Percentiles rank a stretch among this genome's conserved stretches.
These are phyloP conservation scores for Mycogona germanica DNA, from an alignment of 2,888 invertebrate species.

Conservation along the genomic window DNA sequence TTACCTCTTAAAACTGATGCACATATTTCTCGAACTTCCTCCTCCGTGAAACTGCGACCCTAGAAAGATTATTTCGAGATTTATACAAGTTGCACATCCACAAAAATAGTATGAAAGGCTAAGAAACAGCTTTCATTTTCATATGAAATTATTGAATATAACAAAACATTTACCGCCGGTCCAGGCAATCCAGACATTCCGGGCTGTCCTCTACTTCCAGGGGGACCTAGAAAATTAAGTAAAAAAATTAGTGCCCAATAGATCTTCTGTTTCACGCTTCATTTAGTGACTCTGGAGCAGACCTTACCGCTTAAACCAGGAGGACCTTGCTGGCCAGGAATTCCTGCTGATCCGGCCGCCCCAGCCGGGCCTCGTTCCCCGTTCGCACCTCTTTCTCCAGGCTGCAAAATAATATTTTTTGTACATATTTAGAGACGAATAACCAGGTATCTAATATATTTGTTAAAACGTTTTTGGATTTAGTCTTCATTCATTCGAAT, in stretches of 20 bases:
- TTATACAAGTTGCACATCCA: not conserved
- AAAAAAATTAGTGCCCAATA: too few species aligned
- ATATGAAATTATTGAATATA: not conserved
- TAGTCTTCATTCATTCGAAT: too few species aligned
- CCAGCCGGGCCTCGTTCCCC: constrained; percentile 42
- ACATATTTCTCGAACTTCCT: constrained; percentile 67
- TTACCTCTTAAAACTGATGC: constrained; percentile 63
- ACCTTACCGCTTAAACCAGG: too few species aligned
- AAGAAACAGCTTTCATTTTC: not conserved
- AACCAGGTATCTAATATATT: too few species aligned
- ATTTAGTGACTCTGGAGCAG: too few species aligned
- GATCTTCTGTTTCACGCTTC: too few species aligned
- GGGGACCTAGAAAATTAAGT: constrained; percentile 46
- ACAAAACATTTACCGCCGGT: constrained; percentile 28
- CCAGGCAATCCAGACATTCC: constrained; percentile 36
- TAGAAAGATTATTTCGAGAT: constrained; percentile 32
- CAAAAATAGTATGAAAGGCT: not conserved
- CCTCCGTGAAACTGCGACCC: constrained; percentile 52
- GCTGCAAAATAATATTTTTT: constrained; percentile 31
- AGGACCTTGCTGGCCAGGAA: constrained; percentile 45
- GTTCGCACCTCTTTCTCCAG: constrained; percentile 44
- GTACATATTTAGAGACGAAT: not conserved
- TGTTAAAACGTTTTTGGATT: too few species aligned
- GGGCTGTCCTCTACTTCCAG: constrained; percentile 38
- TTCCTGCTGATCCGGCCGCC: constrained; percentile 44